Evolutionary conservation across 2,888 invertebrate species (phyloP), one percentile per base, ranked within the genome.

Genomic region (Perdita meconis): DNA sequence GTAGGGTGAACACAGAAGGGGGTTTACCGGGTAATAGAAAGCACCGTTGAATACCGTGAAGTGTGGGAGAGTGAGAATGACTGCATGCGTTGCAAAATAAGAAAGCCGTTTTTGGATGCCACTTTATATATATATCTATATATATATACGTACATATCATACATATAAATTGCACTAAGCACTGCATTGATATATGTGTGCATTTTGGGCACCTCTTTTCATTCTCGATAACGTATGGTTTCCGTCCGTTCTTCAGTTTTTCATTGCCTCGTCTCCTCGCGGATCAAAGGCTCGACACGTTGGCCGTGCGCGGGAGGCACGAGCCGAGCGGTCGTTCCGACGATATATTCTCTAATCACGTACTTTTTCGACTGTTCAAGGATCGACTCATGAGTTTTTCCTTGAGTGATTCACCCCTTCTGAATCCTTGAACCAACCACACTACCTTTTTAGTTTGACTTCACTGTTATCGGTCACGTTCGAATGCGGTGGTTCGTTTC

Each of bases 1-100:
- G 19, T 19, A 13, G 13, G 42, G n/a, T 8, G 16, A 4, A 34
- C 6, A 16, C 6, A n/a, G 16, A 22, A 22, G 34, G 38, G 44
- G 40, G 16, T 34, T n/a, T n/a, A n/a, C 13, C 70, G 59, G 71
- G 78, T 71, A 50, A 77, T 60, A 79, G 61, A 78, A 61, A 77
- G 64, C 73, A 83, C 73, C 72, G 73, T 82, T 75, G 70, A 84
- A 73, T n/a, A n/a, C 67, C 85, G 79, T 85, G 82, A 83, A 89
- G 92, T 91, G 90, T 92, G 92, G 92, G 92, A 92, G 92, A 92
- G 92, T 92, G 92, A 92, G 92, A 92, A 92, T 92, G 92, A 90
- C 82, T 91, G 92, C 92, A 92, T 92, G 92, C 90, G 87, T 90
- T 92, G 91, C 92, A 91, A 91, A 30, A 90, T 89, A 88, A 90